Percentiles rank a stretch among this genome's conserved stretches.
Evolutionary conservation across 2,888 invertebrate species (phyloP).

Genomic region (Thereva nobilitata): DNA sequence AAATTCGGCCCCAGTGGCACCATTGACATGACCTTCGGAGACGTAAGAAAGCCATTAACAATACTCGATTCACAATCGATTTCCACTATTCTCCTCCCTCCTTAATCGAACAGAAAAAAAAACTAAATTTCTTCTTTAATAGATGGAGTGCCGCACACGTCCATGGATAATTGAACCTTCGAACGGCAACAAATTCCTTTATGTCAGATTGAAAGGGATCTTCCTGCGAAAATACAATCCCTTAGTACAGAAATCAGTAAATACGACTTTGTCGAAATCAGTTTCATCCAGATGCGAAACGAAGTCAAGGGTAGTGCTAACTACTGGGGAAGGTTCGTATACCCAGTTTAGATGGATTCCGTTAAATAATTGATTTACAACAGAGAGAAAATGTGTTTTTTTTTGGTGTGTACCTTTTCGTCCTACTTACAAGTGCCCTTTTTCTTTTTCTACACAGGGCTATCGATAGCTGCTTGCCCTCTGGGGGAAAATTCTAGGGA

Average conservation of each 20-base stretch:
- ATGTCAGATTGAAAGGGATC: conserved; percentile 75
- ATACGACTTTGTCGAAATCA: conserved; percentile 64
- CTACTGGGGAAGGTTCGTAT: conserved; percentile 64
- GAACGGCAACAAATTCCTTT: conserved; percentile 72
- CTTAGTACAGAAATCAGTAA: conserved; percentile 59
- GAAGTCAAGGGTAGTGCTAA: conserved; percentile 76
- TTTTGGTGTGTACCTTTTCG: no score
- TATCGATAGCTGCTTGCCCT: conserved; percentile 62
- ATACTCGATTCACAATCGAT: conserved; percentile 20
- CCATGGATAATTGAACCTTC: conserved; percentile 82
- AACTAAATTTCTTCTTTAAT: conserved; percentile 40
- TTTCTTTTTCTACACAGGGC: conserved; percentile 52
- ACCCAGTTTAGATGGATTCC: neutral
- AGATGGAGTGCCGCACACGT: conserved; percentile 79
- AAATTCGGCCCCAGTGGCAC: conserved; percentile 79
- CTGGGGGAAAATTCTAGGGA: conserved; percentile 61
- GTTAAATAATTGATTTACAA: neutral
- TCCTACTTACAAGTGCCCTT: neutral
- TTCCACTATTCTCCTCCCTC: neutral
- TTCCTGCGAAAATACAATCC: conserved; percentile 59
- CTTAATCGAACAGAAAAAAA: neutral
- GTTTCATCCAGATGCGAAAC: conserved; percentile 70
- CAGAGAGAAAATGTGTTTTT: neutral
- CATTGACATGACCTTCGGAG: conserved; percentile 64
- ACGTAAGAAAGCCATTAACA: conserved; percentile 48